Conservation (phyloP, 1,140 invertebrate genomes). For the Drosophila kurseongensis region DNA sequence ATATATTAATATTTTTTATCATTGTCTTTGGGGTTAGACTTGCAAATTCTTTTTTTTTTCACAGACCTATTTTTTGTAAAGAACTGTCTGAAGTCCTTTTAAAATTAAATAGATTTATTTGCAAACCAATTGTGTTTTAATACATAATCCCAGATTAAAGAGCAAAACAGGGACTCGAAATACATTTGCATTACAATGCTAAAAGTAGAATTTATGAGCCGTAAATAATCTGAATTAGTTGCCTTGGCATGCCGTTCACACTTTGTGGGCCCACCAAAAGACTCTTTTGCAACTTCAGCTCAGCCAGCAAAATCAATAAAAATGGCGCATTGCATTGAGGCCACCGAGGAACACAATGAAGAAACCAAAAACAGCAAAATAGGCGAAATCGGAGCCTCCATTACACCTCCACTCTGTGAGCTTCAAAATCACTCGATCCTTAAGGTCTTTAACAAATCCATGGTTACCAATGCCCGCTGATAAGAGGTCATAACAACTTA, state of each 20-base stretch:
- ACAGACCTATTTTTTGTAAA: too few relatives aligned
- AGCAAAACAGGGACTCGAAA: too few relatives aligned
- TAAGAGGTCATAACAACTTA: background rate
- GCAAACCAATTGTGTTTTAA: too few relatives aligned
- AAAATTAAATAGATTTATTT: too few relatives aligned
- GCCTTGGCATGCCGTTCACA: slow-evolving; percentile 10
- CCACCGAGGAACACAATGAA: slow-evolving; percentile 36
- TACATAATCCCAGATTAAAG: too few relatives aligned
- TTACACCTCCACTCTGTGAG: background rate
- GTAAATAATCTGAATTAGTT: slow-evolving; percentile 2
- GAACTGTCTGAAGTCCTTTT: too few relatives aligned
- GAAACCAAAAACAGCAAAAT: slow-evolving; percentile 33
- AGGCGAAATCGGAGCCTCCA: background rate
- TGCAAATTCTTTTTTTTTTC: too few relatives aligned
- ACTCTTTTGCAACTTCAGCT: slow-evolving; percentile 43
- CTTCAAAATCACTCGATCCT: too few relatives aligned
- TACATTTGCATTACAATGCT: background rate
- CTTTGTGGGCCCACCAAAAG: background rate
- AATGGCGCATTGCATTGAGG: slow-evolving; percentile 68
- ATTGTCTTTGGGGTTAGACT: too few relatives aligned
- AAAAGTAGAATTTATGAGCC: background rate
- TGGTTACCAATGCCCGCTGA: background rate
- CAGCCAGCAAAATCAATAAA: slow-evolving; percentile 65
- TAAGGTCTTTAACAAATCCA: too few relatives aligned
- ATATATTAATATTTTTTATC: too few relatives aligned